Conservation (phyloP, 1,140 invertebrate species). For the Lepidostoma basale region DNA sequence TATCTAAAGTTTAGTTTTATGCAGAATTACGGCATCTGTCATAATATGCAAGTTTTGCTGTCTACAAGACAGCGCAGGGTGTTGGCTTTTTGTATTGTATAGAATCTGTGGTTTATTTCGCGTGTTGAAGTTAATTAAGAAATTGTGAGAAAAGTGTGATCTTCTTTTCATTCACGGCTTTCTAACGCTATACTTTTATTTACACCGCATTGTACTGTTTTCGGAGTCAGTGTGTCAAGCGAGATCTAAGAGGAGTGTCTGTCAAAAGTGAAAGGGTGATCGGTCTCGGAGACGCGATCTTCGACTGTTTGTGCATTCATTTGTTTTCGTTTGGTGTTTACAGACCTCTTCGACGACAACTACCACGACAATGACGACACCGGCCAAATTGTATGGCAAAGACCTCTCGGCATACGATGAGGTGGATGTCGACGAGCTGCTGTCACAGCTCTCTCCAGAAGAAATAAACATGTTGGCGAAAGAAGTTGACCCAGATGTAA, state of each 20-base stretch:
- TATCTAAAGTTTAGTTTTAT: background rate
- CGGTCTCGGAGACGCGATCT: background rate
- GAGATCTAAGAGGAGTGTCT: slow-evolving; percentile 8
- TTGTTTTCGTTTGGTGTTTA: slow-evolving; percentile 52
- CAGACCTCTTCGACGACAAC: slow-evolving; percentile 86
- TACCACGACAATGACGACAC: slow-evolving; percentile 85
- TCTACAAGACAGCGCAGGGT: slow-evolving; percentile 6
- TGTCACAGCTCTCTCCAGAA: slow-evolving; percentile 91
- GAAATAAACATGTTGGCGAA: slow-evolving; percentile 97
- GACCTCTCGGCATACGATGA: slow-evolving; percentile 94
- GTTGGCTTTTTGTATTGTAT: slow-evolving; percentile 18
- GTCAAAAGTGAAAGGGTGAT: slow-evolving; percentile 38
- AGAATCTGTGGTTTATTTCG: background rate
- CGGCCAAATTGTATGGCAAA: slow-evolving; percentile 89
- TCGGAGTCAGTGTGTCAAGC: slow-evolving; percentile 23
- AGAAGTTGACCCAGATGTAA: slow-evolving; percentile 99
- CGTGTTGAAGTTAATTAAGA: background rate
- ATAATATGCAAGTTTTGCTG: background rate
- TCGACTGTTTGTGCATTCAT: slow-evolving; percentile 16
- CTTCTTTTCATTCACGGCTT: slow-evolving; percentile 18
- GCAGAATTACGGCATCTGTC: background rate
- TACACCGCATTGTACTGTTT: background rate
- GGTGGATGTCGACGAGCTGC: slow-evolving; percentile 95
- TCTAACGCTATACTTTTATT: slow-evolving; percentile 14
- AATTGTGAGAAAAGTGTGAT: slow-evolving; percentile 31